Evolutionary conservation across 2,888 invertebrate species (phyloP).

Genomic region (Pollenia labialis): DNA sequence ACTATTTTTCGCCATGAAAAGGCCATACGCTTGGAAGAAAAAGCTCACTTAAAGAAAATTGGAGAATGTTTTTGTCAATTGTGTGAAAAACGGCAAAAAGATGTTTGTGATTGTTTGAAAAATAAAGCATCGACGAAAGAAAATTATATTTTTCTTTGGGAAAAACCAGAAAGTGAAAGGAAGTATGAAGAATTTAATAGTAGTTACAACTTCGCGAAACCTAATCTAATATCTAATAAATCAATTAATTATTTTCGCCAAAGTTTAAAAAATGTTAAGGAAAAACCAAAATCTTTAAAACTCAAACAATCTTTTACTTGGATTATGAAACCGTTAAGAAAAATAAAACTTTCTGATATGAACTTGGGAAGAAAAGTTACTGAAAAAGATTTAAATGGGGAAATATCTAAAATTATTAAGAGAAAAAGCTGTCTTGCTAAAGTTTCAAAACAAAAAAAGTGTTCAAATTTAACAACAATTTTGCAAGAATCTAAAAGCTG

Average conservation of each 20-base stretch:
- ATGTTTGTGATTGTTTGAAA: slow-evolving; percentile 11
- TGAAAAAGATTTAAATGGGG: neutral
- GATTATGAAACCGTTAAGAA: slow-evolving; percentile 56
- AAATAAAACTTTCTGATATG: slow-evolving; percentile 19
- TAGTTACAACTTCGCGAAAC: neutral
- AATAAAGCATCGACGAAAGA: neutral
- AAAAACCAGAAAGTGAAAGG: neutral
- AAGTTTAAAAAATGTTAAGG: slow-evolving; percentile 31
- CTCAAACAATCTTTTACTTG: slow-evolving; percentile 32
- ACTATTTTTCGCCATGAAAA: slow-evolving; percentile 42
- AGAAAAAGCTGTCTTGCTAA: neutral
- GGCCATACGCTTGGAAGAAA: slow-evolving; percentile 70
- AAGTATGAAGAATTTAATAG: neutral
- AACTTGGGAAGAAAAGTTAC: neutral
- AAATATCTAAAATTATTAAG: neutral
- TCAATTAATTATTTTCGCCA: slow-evolving; percentile 57
- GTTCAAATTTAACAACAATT: neutral
- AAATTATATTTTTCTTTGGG: slow-evolving; percentile 2
- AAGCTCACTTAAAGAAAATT: slow-evolving; percentile 66
- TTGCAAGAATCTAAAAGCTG: neutral
- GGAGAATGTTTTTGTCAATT: slow-evolving; percentile 49
- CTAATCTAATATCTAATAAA: neutral
- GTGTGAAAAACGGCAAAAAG: slow-evolving; percentile 13
- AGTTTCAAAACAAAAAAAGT: neutral
- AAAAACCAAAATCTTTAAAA: neutral